phyloP scores from a whole-genome alignment of 2,113 vertebrate genomes.

The human region GRCh38 chrX:123360501-123361000 shows the following conservation, averaged over 20 bases:
- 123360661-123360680: too few species aligned
- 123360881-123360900: background rate
- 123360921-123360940: background rate
- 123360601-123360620: too few species aligned
- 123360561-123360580: too few species aligned
- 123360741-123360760: background rate
- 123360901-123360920: background rate
- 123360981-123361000: background rate
- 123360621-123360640: too few species aligned
- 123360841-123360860: background rate
- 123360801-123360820: background rate
- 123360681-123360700: too few species aligned
- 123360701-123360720: background rate
- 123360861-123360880: too few species aligned
- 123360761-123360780: background rate
- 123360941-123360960: background rate
- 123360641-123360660: too few species aligned
- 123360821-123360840: background rate
- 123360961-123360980: conserved; percentile 30
- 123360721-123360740: conserved; percentile 25
- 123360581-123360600: too few species aligned
- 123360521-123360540: too few species aligned
- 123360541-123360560: too few species aligned
- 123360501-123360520: too few species aligned
- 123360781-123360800: background rate